Conservation (phyloP, 37 sponge, comb jelly and placozoan species). For the Halisarca cf. caerulea region DNA sequence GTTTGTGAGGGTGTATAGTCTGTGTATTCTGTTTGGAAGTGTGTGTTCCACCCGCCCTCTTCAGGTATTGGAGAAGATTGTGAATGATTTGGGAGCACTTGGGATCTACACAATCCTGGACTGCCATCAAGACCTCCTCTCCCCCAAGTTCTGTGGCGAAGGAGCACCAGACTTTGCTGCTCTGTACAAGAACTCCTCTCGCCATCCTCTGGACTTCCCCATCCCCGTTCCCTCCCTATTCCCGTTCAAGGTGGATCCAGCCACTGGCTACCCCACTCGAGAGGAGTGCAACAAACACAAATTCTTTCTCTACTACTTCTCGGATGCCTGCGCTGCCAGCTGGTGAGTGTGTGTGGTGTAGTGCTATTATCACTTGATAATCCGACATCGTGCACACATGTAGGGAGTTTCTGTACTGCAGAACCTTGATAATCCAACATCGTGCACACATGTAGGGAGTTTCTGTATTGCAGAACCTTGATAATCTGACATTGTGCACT, state of each 20-base stretch:
- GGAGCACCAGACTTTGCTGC: slow-evolving; percentile 78
- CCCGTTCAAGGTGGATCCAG: slow-evolving; percentile 49
- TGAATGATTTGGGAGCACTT: slow-evolving; percentile 47
- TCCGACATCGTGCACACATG: too few relatives aligned
- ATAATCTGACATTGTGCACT: too few relatives aligned
- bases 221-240: slow-evolving; percentile 48
- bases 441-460: too few relatives aligned
- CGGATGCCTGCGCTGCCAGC: slow-evolving; percentile 45
- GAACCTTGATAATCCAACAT: too few relatives aligned
- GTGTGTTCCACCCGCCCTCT: too few relatives aligned
- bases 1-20: too few relatives aligned
- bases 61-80: slow-evolving; percentile 61
- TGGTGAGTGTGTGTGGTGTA: too few relatives aligned
- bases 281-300: slow-evolving; percentile 63
- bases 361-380: too few relatives aligned
- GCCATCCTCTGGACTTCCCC: slow-evolving; percentile 64
- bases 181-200: slow-evolving; percentile 53
- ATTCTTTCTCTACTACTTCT: slow-evolving; percentile 77
- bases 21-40: too few relatives aligned
- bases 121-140: slow-evolving; percentile 78
- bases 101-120: slow-evolving; percentile 78
- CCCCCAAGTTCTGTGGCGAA: slow-evolving; percentile 85
- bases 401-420: too few relatives aligned
- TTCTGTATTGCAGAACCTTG: too few relatives aligned
- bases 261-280: slow-evolving; percentile 65